Base-by-base conservation (phyloP, 2,113 vertebrate species). In the Dinomys branickii region DNA sequence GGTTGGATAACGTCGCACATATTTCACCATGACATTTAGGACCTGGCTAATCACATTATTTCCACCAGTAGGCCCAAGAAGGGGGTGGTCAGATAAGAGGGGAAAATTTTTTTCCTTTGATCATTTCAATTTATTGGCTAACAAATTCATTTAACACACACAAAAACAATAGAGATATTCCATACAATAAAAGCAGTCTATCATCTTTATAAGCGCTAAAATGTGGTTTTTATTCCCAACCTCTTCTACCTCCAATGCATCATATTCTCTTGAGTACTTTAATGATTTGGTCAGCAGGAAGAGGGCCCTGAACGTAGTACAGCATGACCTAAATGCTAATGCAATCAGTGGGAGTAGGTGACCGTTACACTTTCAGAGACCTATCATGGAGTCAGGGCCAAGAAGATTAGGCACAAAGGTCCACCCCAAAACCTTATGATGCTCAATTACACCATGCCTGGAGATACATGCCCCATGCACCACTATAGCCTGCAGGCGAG, bases 31-130 rank as follows among this genome's bases (percentile, higher is more conserved):
- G 96, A 84, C 84, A n/a, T 80, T 95, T 86, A 91, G 38, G 73
- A 88, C 85, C 71, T 84, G 69, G 50, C 52, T 94, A 85, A 59
- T 94, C 61, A 94, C 54, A 90, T 96, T 97, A 93, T 88, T 94
- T 95, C 75, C 41, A 67, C 61, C 91, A 84, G 26, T 58, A 67
- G 28, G 63, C 19, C 56, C 84, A 90, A 95, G 67, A 91, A 94
- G 44, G 65, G 65, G 10, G 63, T 77, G 35, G 69, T 67, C 88
- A 94, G 93, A 82, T 35, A 95, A 95, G 87, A 80, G 30, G 59
- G 41, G 30, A 61, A 84, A 52, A 84, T 28, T 77, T 26, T 20
- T 30, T 30, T 88, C 41, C 22, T 52, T 52, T 89, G 56, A 22
- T 78, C 50, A 84, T 93, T 96, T 93, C 52, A 58, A 91, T 54